Base-by-base conservation (phyloP, 2,888 invertebrate genomes). In the Priocnemis perturbator region DNA sequence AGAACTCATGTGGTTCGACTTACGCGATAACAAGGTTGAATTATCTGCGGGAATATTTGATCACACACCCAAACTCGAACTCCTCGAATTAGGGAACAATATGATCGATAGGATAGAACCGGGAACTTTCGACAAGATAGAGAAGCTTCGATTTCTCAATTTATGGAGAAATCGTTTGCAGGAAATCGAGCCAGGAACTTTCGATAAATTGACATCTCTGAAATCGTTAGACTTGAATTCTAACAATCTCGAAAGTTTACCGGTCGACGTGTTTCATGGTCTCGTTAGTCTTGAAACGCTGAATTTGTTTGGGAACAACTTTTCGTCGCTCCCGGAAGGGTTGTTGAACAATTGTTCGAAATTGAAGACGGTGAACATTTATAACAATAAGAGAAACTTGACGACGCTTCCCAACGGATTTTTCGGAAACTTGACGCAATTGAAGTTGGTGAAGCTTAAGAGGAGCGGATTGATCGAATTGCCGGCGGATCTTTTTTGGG, bases 151-250 rank as follows among this genome's bases (percentile, higher is more conserved):
- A 64, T 90, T 92, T 58, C 89, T 96, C 61, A 93, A 94, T 79
- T 86, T 95, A 44, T 94, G 93, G 92, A 91, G 92, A 79, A 96
- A 95, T 85, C 91, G 92, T 77, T 89, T 96, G 64, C 91, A 90
- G 23, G 91, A 92, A 87, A 90, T 95, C 48, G 91, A 92, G 17
- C 90, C 91, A 71, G 90, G 92, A 67, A 90, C 92, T 70, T 94
- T 95, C 83, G 91, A 91, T 37, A 92, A 93, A 57, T 90, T 94
- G 2, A 89, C 90, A 37, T 91, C 92, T 0, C 89, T 96, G 3
- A 90, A 91, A 78, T 91, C 92, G 74, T 90, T 96, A 70, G 94
- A 95, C 89, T 87, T 96, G 64, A 93, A 93, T 78, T 89, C 91
- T 15, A 95, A 95, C 86, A 7, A 91, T 60, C 90, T 95, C 74